These are phyloP conservation scores for Dryobotodes eremita DNA, from an alignment of 2,888 invertebrate species.

Conservation along the genomic window DNA sequence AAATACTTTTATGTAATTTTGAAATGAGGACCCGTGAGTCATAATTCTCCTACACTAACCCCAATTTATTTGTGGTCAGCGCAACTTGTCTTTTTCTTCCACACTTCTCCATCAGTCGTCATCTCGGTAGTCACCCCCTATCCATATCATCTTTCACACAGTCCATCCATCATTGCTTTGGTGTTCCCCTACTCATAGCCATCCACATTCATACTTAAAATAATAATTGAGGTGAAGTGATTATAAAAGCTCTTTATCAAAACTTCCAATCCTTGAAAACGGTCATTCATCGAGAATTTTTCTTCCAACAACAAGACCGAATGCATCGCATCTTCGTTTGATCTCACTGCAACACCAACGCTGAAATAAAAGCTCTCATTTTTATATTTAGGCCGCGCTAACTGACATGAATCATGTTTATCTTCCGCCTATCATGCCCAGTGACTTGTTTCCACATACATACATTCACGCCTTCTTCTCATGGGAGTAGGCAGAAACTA, in stretches of 20 bases:
- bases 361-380: slow-evolving; percentile 8
- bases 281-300: background rate
- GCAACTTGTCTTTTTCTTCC: too few relatives aligned
- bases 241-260: too few relatives aligned
- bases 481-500: background rate
- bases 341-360: slow-evolving; percentile 28
- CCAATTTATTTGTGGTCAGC: too few relatives aligned
- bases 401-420: slow-evolving; percentile 15
- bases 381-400: slow-evolving; percentile 13
- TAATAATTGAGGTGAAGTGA: too few relatives aligned
- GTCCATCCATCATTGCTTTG: too few relatives aligned
- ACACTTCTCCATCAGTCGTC: too few relatives aligned
- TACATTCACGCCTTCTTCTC: too few relatives aligned
- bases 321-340: slow-evolving; percentile 20
- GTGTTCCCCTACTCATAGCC: too few relatives aligned
- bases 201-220: too few relatives aligned
- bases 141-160: too few relatives aligned
- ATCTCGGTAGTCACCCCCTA: too few relatives aligned
- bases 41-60: too few relatives aligned
- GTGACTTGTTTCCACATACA: background rate
- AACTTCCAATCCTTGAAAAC: background rate
- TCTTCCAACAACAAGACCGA: background rate
- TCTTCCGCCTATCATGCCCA: background rate
- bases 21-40: background rate
- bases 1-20: background rate